phyloP scores from a whole-genome alignment of 1,140 invertebrate species.

The Oryctes rhinoceros region DNA sequence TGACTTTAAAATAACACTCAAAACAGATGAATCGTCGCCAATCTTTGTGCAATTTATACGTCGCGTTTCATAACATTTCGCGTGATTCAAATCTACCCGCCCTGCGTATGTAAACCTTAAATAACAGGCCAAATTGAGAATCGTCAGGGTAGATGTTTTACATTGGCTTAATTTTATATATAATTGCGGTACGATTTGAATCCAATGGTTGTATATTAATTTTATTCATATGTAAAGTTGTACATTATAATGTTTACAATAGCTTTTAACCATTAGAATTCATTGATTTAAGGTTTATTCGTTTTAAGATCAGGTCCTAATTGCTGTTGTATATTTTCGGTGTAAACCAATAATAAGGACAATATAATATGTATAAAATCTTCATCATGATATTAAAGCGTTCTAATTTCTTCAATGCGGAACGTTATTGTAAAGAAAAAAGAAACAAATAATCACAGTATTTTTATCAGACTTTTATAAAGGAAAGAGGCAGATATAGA shows the following conservation, averaged over 20 bases:
- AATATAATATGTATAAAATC: constrained; percentile 27
- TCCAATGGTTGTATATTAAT: neutral
- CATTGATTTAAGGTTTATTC: constrained; percentile 8
- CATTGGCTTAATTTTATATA: neutral
- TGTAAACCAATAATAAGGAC: constrained; percentile 10
- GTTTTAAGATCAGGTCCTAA: neutral
- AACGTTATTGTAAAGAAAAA: constrained; percentile 10
- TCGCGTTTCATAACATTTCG: constrained; percentile 3
- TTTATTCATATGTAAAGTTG: constrained; percentile 15
- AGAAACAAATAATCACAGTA: neutral
- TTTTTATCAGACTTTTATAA: constrained; percentile 28
- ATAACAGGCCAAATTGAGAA: neutral
- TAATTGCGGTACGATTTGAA: neutral
- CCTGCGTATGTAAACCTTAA: no score
- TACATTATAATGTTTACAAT: constrained; percentile 29
- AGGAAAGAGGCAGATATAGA: constrained; percentile 22
- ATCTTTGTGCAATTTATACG: constrained; percentile 9
- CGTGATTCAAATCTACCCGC: constrained; percentile 1
- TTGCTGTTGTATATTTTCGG: constrained; percentile 4
- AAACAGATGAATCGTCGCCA: neutral
- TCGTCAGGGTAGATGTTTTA: neutral
- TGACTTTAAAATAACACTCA: neutral
- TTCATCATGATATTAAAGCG: constrained; percentile 24
- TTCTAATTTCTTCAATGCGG: neutral
- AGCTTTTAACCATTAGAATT: neutral